phyloP scores from a whole-genome alignment of 2,888 invertebrate genomes.

The Gerris lacustris region DNA sequence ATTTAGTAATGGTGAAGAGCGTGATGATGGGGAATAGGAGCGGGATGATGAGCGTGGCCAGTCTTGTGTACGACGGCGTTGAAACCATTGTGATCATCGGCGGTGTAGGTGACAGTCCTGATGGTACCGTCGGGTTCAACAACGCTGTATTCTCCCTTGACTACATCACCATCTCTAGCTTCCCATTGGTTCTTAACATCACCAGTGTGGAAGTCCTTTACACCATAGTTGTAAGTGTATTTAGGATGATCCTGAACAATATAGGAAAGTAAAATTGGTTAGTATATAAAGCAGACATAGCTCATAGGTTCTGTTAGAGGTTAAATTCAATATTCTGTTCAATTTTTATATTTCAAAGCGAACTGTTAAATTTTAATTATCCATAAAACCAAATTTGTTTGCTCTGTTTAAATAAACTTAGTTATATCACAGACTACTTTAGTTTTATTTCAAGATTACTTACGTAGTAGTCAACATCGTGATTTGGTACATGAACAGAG shows the following conservation, averaged over 20 bases:
- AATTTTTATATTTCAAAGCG: background rate
- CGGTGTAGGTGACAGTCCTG: constrained; percentile 29
- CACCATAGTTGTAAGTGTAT: constrained; percentile 30
- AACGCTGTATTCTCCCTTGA: constrained; percentile 29
- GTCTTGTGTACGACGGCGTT: constrained; percentile 29
- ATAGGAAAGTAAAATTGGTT: background rate
- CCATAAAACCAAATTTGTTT: no score
- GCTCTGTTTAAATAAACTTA: no score
- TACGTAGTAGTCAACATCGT: constrained; percentile 8
- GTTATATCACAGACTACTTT: no score
- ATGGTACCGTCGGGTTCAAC: constrained; percentile 30
- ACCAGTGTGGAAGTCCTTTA: constrained; percentile 29
- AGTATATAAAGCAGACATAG: background rate
- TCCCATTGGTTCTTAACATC: constrained; percentile 30
- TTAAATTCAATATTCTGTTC: background rate
- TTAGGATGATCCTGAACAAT: constrained; percentile 28
- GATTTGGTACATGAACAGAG: background rate
- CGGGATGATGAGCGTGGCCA: constrained; percentile 27
- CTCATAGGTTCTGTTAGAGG: background rate
- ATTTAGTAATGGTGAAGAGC: constrained; percentile 1
- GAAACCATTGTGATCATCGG: constrained; percentile 30
- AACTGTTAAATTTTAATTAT: no score
- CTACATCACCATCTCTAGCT: constrained; percentile 29
- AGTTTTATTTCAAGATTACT: background rate
- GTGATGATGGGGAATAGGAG: constrained; percentile 12